Percentiles rank a stretch among this genome's conserved stretches.
phyloP scores from a whole-genome alignment of 2,113 vertebrate genomes.

The Calyptommatus sinebrachiatus region DNA sequence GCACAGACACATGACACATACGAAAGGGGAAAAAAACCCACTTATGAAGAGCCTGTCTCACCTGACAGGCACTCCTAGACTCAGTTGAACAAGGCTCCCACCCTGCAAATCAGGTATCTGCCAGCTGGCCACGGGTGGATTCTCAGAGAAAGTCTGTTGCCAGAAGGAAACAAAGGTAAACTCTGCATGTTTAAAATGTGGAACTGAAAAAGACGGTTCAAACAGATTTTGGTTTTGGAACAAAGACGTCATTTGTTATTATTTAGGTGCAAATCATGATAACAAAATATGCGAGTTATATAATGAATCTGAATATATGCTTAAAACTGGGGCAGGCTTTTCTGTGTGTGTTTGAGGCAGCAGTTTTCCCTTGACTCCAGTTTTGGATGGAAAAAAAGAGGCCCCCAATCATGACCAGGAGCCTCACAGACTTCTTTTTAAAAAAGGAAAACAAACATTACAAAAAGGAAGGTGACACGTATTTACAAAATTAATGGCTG shows the following conservation, averaged over 20 bases:
- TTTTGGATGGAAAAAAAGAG: conserved; percentile 67
- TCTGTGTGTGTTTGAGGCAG: conserved; percentile 51
- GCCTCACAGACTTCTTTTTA: conserved; percentile 62
- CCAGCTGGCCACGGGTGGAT: conserved; percentile 52
- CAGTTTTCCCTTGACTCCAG: conserved; percentile 68
- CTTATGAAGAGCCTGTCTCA: conserved; percentile 70
- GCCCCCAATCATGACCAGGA: conserved; percentile 73
- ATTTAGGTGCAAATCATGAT: conserved; percentile 5
- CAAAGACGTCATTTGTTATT: background rate
- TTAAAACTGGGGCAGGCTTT: conserved; percentile 57
- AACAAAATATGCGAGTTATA: conserved; percentile 11
- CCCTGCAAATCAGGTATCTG: conserved; percentile 65
- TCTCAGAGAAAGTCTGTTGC: conserved; percentile 69
- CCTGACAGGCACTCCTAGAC: conserved; percentile 69
- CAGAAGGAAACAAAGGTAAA: conserved; percentile 30
- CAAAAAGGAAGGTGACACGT: conserved; percentile 75
- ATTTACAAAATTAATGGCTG: conserved; percentile 85
- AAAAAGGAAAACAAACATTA: conserved; percentile 74
- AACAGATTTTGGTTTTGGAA: conserved; percentile 4
- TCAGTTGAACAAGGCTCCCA: conserved; percentile 69
- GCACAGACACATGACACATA: conserved; percentile 73
- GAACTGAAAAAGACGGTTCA: background rate
- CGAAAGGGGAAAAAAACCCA: conserved; percentile 65
- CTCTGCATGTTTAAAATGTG: conserved; percentile 11
- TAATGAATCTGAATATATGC: conserved; percentile 39